Percentiles rank a stretch among this genome's conserved stretches.
phyloP scores from a whole-genome alignment of 2,888 invertebrate genomes.

The Drosophila suboccidentalis region DNA sequence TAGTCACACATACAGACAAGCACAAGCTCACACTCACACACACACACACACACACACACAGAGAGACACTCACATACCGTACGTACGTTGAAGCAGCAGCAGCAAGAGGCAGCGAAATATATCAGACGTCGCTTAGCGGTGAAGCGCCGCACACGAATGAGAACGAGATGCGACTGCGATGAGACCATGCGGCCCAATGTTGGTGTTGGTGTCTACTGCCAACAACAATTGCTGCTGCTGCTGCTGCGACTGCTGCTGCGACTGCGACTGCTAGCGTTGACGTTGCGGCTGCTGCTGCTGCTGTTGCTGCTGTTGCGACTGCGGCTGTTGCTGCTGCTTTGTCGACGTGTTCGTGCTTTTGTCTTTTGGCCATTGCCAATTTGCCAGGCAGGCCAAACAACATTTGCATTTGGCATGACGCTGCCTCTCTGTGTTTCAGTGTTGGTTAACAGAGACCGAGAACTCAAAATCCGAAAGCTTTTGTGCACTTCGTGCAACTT shows the following conservation, averaged over 20 bases:
- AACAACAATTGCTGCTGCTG: conserved; percentile 30
- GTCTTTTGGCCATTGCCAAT: conserved; percentile 57
- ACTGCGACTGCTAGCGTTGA: not conserved
- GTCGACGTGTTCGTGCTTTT: conserved; percentile 42
- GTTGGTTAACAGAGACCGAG: conserved; percentile 55
- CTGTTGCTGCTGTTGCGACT: conserved; percentile 5
- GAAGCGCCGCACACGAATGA: conserved; percentile 82
- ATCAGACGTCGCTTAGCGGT: conserved; percentile 74
- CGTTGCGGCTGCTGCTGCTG: conserved; percentile 1
- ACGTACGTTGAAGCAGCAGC: conserved; percentile 47
- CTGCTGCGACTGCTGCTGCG: conserved; percentile 5
- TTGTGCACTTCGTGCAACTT: conserved; percentile 64
- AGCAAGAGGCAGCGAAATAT: conserved; percentile 57
- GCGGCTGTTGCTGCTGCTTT: conserved; percentile 30
- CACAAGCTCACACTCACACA: conserved; percentile 1
- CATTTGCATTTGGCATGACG: conserved; percentile 50
- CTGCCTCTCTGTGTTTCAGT: conserved; percentile 33
- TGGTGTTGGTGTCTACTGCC: conserved; percentile 15
- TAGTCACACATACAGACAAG: conserved; percentile 7
- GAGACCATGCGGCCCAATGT: conserved; percentile 39
- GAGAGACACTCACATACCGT: conserved; percentile 11
- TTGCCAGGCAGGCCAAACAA: conserved; percentile 57
- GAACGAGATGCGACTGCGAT: conserved; percentile 53
- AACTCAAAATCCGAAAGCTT: conserved; percentile 62
- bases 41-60: conserved; percentile 4